These are phyloP conservation scores for Yponomeuta plumbellus DNA, from an alignment of 2,888 invertebrate genomes.

Conservation along the genomic window DNA sequence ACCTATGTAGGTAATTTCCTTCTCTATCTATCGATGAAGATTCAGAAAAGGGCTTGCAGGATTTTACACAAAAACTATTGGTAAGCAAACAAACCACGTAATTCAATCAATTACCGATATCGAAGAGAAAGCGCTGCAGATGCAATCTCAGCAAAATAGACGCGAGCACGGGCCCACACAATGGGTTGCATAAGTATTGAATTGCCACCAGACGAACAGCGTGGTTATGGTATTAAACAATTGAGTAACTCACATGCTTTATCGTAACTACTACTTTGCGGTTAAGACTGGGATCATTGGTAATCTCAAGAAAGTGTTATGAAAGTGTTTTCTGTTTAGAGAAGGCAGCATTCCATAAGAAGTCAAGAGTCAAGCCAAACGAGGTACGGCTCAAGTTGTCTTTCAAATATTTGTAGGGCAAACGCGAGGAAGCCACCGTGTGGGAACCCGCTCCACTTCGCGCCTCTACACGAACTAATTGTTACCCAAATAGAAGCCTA, in stretches of 20 bases:
- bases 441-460: conserved; percentile 20
- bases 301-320: neutral
- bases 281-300: neutral
- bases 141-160: conserved; percentile 25
- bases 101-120: conserved; percentile 13
- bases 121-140: conserved; percentile 49
- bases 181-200: conserved; percentile 45
- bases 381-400: neutral
- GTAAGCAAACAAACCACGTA: neutral
- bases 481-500: conserved; percentile 19
- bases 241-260: conserved; percentile 14
- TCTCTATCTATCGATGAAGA: too few species aligned
- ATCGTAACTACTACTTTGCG: neutral
- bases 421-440: conserved; percentile 10
- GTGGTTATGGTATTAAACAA: conserved; percentile 13
- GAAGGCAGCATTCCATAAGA: too few species aligned
- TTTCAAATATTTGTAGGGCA: conserved; percentile 21
- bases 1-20: too few species aligned
- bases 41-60: too few species aligned
- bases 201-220: conserved; percentile 31
- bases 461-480: conserved; percentile 18
- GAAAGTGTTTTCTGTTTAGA: neutral
- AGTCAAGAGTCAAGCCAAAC: neutral
- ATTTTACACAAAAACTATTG: too few species aligned
- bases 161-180: conserved; percentile 31